phyloP scores from a whole-genome alignment of 2,888 invertebrate species.

The Alsophila aescularia region DNA sequence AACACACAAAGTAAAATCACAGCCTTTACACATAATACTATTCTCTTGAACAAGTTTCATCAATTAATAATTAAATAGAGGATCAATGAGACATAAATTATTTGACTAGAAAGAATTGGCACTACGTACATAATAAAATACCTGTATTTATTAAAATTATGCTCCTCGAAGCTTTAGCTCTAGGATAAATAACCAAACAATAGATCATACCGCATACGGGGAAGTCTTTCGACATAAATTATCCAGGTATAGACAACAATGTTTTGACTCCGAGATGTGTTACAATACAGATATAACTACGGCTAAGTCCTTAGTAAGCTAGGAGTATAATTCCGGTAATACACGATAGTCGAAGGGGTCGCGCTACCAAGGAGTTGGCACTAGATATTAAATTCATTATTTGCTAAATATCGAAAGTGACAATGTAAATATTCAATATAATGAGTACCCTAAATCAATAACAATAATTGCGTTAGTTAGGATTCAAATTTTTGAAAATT shows the following conservation, averaged over 20 bases:
- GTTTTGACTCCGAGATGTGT: constrained; percentile 43
- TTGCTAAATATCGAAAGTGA: constrained; percentile 70
- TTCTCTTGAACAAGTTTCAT: constrained; percentile 43
- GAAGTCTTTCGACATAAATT: constrained; percentile 20
- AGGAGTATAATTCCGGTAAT: constrained; percentile 63
- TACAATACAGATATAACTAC: constrained; percentile 67
- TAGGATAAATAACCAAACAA: constrained; percentile 35
- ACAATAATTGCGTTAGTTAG: constrained; percentile 70
- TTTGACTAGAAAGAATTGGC: constrained; percentile 61
- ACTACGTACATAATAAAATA: constrained; percentile 50
- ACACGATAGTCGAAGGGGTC: constrained; percentile 63
- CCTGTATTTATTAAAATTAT: constrained; percentile 44
- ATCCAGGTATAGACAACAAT: constrained; percentile 39
- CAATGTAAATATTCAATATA: constrained; percentile 70
- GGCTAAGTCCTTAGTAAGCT: constrained; percentile 69
- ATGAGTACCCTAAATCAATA: constrained; percentile 68
- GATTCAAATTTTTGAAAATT: constrained; percentile 63
- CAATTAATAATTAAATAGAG: constrained; percentile 29
- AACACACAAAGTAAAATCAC: constrained; percentile 76
- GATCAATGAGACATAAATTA: constrained; percentile 44
- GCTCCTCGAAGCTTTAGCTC: constrained; percentile 50
- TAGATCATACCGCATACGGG: constrained; percentile 7
- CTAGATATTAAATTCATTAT: constrained; percentile 64
- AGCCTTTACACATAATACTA: constrained; percentile 73
- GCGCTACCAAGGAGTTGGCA: constrained; percentile 71